Base-by-base conservation (phyloP, 1,140 invertebrate genomes). In the Epicauta chinensis region DNA sequence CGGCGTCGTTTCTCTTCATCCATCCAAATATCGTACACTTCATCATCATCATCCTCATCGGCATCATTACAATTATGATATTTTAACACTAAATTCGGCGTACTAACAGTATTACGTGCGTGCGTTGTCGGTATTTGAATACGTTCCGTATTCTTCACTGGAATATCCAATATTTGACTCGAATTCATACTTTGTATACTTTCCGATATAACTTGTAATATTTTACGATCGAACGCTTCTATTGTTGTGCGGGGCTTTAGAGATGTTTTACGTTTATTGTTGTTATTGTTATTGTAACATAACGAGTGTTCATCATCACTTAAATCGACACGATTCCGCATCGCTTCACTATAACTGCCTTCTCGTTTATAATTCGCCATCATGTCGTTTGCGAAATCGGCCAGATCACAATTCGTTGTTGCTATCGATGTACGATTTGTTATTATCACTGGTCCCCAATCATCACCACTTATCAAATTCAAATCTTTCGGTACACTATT, bases 1-100 rank as follows among this genome's bases (percentile, higher is more conserved):
- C 71, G 71, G 11, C 75, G 67, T 10, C 75, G 53, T 49, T 77
- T 74, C 35, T 76, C 73, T 30, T 74, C 72, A 3, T 23, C 23
- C 23, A 50, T 39, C n/a, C 36, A 46, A 41, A 36, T 50, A 52
- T 34, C 62, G 43, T 68, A 66, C 41, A n/a, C 71, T 65, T 34
- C 12, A 11, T 12, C 10, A 11, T 12, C 32, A 7, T n/a, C 3
- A 23, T 61, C 60, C 5, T 23, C 40, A 16, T 61, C 45, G 12
- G n/a, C n/a, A n/a, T n/a, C n/a, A n/a, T n/a, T n/a, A n/a, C n/a
- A n/a, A n/a, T n/a, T n/a, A n/a, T 63, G 2, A 65, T 63, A 4
- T 73, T 72, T 38, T 42, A 69, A 72, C 3, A 73, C 73, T 12
- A 85, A 60, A 67, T 85, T 81, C 0, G 82, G 82, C 11, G 82